Evolutionary conservation across 2,888 invertebrate genomes (phyloP), one percentile per base, ranked within the genome.

Genomic region (Lasioglossum vierecki): DNA sequence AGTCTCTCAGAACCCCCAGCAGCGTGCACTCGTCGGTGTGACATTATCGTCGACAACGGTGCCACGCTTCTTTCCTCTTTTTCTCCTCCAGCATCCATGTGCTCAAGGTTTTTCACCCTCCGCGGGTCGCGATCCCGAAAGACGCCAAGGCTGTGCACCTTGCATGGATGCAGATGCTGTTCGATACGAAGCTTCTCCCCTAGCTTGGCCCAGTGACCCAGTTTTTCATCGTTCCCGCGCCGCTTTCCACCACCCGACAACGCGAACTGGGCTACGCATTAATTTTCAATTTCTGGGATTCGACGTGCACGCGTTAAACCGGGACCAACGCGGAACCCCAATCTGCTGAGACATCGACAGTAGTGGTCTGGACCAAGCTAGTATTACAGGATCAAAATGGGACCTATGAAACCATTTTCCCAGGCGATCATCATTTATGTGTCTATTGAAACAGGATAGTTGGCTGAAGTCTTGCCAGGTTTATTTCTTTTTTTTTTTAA

Each of bases 191-290:
- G 83, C 86, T 88, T 73, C 79, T 76, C 74, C 46, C 73, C 49
- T 35, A 84, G 91, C 91, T 88, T 90, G 91, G 80, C 92, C 92
- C 85, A 87, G 80, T 91, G 88, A 92, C 92, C 92, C 53, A 90
- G 85, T 92, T 92, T 88, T 82, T 86, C 84, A 66, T 22, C 68
- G 70, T 30, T 30, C 39, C 74, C 71, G 70, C 73, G 53, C 35
- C 82, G 63, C 74, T 77, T 49, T 66, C 49, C 80, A 76, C 53
- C 68, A 18, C 68, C 72, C 76, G 79, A 35, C 71, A 53, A 80
- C 68, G 70, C 75, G 46, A 76, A 70, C 78, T 72, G 22, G 49
- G 77, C 63, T 71, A 78, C 80, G 77, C 86, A 79, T 87, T 83
- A 80, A 83, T 86, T 87, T 83, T 83, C 80, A 86, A 86, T 87